Conservation (phyloP, 1,140 invertebrate species). For the Patella vulgata region DNA sequence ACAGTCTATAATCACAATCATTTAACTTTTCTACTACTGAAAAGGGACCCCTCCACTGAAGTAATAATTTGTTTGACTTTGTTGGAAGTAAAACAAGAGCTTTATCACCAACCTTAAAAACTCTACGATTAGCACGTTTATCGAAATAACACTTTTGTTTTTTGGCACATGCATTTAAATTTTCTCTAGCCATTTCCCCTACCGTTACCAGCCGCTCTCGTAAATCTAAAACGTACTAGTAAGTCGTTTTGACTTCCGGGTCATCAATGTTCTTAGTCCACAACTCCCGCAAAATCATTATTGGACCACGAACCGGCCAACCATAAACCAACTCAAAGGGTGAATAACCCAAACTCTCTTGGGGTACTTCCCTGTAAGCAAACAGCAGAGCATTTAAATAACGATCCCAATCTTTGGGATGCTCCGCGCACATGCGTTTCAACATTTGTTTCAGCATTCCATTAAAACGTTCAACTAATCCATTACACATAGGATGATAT, state of each 20-base stretch:
- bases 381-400: conserved; percentile 47
- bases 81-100: conserved; percentile 25
- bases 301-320: background rate
- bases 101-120: conserved; percentile 22
- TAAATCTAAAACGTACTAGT: conserved; percentile 1
- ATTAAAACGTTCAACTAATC: conserved; percentile 21
- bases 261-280: background rate
- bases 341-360: conserved; percentile 36
- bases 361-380: conserved; percentile 44
- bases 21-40: conserved; percentile 2
- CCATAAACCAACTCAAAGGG: conserved; percentile 47
- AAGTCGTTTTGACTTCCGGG: background rate
- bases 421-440: conserved; percentile 36
- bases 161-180: background rate
- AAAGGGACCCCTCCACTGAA: conserved; percentile 30
- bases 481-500: conserved; percentile 28
- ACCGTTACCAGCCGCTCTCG: conserved; percentile 19
- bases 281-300: background rate
- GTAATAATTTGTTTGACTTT: conserved; percentile 22
- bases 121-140: conserved; percentile 4
- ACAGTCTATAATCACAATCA: conserved; percentile 23
- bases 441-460: conserved; percentile 32
- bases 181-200: conserved; percentile 20
- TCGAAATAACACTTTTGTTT: conserved; percentile 16
- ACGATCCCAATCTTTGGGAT: conserved; percentile 55